Conservation (phyloP, 2,888 invertebrate genomes). For the Ophonus ardosiacus region DNA sequence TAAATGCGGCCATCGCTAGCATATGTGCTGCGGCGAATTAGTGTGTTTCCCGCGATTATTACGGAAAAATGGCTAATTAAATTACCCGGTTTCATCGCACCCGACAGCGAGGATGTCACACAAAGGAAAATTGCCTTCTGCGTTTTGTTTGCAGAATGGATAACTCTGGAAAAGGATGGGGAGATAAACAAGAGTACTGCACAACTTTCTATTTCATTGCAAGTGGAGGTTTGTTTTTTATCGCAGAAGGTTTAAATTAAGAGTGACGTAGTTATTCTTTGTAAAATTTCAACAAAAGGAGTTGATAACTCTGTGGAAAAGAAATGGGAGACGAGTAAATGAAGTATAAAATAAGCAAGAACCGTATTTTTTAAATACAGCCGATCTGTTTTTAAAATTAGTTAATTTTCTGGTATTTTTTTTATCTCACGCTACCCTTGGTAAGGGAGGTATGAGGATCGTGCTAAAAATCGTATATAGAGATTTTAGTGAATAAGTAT, state of each 20-base stretch:
- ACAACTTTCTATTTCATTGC: not conserved
- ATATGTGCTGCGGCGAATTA: conserved; percentile 42
- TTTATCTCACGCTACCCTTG: too few relatives aligned
- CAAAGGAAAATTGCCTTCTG: conserved; percentile 35
- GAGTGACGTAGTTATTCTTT: not conserved
- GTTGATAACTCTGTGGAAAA: not conserved
- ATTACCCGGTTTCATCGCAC: conserved; percentile 26
- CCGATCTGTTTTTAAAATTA: too few relatives aligned
- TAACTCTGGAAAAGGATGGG: not conserved
- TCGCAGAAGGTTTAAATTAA: not conserved
- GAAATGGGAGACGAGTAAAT: too few relatives aligned
- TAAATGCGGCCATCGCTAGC: not conserved
- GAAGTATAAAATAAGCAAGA: too few relatives aligned
- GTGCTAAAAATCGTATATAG: too few relatives aligned
- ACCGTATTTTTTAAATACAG: too few relatives aligned
- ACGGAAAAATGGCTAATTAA: conserved; percentile 33
- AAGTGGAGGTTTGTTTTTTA: not conserved
- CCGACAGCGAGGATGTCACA: not conserved
- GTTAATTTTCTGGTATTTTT: too few relatives aligned
- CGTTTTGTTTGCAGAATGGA: conserved; percentile 32
- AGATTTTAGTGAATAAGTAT: too few relatives aligned
- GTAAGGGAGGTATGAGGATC: too few relatives aligned
- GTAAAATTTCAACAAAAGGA: not conserved
- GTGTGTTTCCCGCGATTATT: conserved; percentile 13
- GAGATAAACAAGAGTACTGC: not conserved